These are phyloP conservation scores for Cyclophora albipunctata DNA, from an alignment of 2,888 invertebrate species.

Conservation along the genomic window DNA sequence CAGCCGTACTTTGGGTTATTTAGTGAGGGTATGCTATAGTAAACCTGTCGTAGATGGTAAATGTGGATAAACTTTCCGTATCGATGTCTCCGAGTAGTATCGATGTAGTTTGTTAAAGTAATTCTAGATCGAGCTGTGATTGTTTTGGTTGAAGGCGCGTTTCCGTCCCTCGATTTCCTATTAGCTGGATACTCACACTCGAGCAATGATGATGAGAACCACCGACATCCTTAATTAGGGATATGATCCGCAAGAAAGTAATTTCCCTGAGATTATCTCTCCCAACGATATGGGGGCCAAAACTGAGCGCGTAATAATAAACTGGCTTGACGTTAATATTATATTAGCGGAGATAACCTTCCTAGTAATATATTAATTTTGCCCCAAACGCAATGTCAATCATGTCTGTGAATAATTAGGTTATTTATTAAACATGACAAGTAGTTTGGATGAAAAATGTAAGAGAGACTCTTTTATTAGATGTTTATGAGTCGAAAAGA, in stretches of 20 bases:
- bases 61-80: too few relatives aligned
- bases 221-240: constrained; percentile 53
- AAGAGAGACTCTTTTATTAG: too few relatives aligned
- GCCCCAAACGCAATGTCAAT: too few relatives aligned
- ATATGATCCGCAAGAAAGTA: constrained; percentile 60
- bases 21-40: too few relatives aligned
- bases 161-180: constrained; percentile 46
- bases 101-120: not conserved
- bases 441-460: too few relatives aligned
- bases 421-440: too few relatives aligned
- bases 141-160: constrained; percentile 25
- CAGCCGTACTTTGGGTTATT: too few relatives aligned
- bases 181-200: constrained; percentile 40
- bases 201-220: constrained; percentile 37
- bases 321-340: constrained; percentile 23
- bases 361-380: not conserved
- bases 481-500: too few relatives aligned
- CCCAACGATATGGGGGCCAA: constrained; percentile 17
- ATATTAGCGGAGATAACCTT: not conserved
- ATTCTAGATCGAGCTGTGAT: not conserved
- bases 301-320: constrained; percentile 33
- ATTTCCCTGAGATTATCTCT: constrained; percentile 47
- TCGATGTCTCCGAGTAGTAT: too few relatives aligned
- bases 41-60: too few relatives aligned
- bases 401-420: too few relatives aligned